phyloP scores from a whole-genome alignment of 2,888 invertebrate species.

The Nebria salina region DNA sequence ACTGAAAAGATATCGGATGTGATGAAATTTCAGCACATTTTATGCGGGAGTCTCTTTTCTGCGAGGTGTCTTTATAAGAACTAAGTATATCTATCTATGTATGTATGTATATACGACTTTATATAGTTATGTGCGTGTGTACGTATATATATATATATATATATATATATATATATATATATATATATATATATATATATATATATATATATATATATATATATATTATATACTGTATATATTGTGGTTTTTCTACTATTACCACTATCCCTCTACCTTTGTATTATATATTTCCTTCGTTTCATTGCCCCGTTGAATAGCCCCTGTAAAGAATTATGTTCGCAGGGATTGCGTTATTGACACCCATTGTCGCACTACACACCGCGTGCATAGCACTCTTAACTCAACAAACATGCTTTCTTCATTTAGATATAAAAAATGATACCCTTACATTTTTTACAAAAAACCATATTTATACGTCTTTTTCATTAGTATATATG shows the following conservation, averaged over 20 bases:
- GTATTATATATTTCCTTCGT: slow-evolving; percentile 5
- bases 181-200: no score
- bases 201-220: no score
- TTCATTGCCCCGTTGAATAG: slow-evolving; percentile 11
- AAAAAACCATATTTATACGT: no score
- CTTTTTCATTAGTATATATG: no score
- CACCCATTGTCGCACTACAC: not conserved
- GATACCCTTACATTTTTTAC: no score
- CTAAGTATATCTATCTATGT: not conserved
- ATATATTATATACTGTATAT: no score
- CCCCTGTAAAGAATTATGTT: slow-evolving; percentile 20
- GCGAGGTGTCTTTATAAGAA: not conserved
- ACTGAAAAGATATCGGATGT: not conserved
- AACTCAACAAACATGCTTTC: not conserved
- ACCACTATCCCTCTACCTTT: not conserved
- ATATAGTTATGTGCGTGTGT: not conserved
- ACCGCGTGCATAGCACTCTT: not conserved
- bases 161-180: no score
- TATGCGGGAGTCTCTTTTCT: not conserved
- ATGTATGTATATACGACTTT: not conserved
- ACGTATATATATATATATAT: not conserved
- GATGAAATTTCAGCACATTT: not conserved
- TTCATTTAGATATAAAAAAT: not conserved
- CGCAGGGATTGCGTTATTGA: slow-evolving; percentile 1
- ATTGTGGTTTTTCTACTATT: no score